Percentiles rank a stretch among this genome's conserved stretches.
phyloP scores from a whole-genome alignment of 2,888 invertebrate genomes.

The Eurois occulta region DNA sequence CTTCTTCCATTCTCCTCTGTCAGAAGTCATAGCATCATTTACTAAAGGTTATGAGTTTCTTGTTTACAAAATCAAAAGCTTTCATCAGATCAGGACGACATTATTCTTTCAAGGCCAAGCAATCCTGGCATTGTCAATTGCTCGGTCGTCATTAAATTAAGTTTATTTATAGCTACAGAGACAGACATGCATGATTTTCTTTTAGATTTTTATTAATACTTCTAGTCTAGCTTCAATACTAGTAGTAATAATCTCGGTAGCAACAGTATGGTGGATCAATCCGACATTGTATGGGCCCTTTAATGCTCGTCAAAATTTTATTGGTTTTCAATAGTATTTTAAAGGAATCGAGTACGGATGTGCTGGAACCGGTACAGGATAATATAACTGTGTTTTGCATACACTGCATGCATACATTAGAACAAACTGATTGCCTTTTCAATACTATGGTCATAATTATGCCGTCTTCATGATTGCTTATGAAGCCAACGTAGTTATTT shows the following conservation, averaged over 20 bases:
- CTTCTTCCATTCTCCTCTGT: too few species aligned
- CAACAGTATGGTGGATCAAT: background rate
- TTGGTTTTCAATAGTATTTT: slow-evolving; percentile 6
- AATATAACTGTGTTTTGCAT: background rate
- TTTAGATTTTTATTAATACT: slow-evolving; percentile 14
- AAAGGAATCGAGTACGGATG: background rate
- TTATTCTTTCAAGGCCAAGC: slow-evolving; percentile 23
- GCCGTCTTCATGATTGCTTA: background rate
- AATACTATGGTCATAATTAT: background rate
- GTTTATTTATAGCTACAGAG: slow-evolving; percentile 13
- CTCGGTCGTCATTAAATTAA: slow-evolving; percentile 39
- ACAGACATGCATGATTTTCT: background rate
- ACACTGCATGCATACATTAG: too few species aligned
- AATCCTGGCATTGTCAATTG: slow-evolving; percentile 26
- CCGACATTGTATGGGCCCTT: background rate
- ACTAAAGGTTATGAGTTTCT: too few species aligned
- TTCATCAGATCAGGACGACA: slow-evolving; percentile 3
- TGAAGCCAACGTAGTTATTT: background rate
- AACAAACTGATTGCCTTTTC: background rate
- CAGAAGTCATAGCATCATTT: too few species aligned
- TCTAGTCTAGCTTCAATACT: background rate
- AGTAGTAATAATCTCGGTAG: background rate
- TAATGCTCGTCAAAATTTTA: background rate
- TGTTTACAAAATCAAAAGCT: background rate
- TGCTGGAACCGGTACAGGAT: background rate